phyloP scores from a whole-genome alignment of 1,140 invertebrate species.

The Eupristina koningsbergeri region DNA sequence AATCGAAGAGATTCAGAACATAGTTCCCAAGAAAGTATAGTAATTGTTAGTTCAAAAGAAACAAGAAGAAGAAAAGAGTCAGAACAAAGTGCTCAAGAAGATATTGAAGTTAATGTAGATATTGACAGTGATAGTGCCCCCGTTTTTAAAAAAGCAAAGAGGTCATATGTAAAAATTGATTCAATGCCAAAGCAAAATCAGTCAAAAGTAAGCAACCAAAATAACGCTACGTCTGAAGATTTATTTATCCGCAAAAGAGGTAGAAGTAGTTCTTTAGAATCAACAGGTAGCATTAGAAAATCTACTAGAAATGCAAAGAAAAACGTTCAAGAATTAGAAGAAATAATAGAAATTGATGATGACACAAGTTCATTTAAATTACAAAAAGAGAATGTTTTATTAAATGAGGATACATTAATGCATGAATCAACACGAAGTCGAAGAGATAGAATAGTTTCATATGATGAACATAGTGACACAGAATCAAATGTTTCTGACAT shows the following conservation, averaged over 20 bases:
- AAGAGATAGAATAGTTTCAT: background rate
- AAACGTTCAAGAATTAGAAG: slow-evolving; percentile 36
- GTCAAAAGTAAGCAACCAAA: slow-evolving; percentile 28
- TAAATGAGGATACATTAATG: background rate
- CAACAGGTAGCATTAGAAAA: slow-evolving; percentile 29
- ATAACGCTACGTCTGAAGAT: background rate
- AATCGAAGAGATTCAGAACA: slow-evolving; percentile 17
- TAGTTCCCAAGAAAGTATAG: slow-evolving; percentile 14
- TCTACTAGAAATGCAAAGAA: slow-evolving; percentile 32
- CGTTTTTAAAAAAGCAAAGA: slow-evolving; percentile 33
- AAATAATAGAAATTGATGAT: slow-evolving; percentile 46
- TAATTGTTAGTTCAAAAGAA: slow-evolving; percentile 6
- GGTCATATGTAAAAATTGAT: slow-evolving; percentile 8
- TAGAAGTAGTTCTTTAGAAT: slow-evolving; percentile 50
- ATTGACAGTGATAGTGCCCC: slow-evolving; percentile 45
- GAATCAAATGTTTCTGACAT: slow-evolving; percentile 9
- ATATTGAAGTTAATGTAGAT: slow-evolving; percentile 43
- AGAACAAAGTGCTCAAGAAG: slow-evolving; percentile 37
- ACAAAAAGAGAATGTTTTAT: background rate
- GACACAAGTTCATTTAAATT: slow-evolving; percentile 5
- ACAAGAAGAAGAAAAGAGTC: slow-evolving; percentile 26
- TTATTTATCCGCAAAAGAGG: slow-evolving; percentile 34
- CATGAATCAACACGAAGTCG: background rate
- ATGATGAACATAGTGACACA: slow-evolving; percentile 7
- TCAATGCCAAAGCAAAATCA: slow-evolving; percentile 26